Evolutionary conservation across 2,113 vertebrate species (phyloP).

Genomic region (Balaenoptera acutorostrata): DNA sequence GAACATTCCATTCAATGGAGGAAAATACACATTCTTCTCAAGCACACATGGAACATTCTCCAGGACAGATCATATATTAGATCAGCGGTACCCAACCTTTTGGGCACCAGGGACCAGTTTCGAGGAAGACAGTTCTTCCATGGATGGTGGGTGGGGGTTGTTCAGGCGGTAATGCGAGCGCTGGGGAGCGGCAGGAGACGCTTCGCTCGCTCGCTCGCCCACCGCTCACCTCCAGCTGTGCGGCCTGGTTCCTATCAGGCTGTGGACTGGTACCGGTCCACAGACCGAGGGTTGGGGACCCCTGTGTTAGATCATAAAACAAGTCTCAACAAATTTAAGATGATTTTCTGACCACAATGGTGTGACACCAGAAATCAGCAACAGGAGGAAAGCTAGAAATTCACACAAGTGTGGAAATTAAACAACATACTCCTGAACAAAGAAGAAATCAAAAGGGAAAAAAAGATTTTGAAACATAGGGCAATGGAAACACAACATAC

Average conservation of each 20-base stretch:
- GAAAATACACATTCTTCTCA: background rate
- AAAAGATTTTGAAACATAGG: background rate
- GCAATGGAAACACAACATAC: background rate
- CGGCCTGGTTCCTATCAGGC: too few species aligned
- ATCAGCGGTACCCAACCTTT: background rate
- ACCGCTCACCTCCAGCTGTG: too few species aligned
- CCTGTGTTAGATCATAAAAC: background rate
- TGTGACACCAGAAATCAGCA: background rate
- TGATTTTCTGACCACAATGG: background rate
- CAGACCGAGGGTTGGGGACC: too few species aligned
- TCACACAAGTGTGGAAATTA: background rate
- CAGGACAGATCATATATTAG: background rate
- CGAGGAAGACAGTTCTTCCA: too few species aligned
- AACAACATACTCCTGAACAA: background rate
- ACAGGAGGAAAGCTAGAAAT: background rate
- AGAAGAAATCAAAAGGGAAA: background rate
- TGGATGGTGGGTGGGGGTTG: too few species aligned
- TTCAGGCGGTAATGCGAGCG: too few species aligned
- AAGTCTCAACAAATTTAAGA: background rate
- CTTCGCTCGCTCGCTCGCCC: accelerated
- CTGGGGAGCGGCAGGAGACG: too few species aligned
- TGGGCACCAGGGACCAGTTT: too few species aligned
- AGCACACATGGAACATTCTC: background rate
- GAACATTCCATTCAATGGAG: background rate
- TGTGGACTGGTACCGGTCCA: too few species aligned